Base-by-base conservation (phyloP, 2,888 invertebrate species). In the Drosophila tanythrix region DNA sequence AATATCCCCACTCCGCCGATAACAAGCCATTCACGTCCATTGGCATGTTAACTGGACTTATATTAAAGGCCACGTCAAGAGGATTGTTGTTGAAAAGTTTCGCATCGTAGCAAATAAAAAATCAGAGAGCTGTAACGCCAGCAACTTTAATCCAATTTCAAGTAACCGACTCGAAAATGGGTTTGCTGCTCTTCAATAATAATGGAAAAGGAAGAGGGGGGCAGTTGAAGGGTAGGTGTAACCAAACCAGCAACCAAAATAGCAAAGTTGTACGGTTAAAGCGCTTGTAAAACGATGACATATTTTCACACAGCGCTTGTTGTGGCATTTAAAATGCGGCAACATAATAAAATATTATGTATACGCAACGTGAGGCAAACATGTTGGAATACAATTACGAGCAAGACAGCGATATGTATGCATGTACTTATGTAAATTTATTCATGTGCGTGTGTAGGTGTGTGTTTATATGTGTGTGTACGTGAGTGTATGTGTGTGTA, bases 341-440 rank as follows among this genome's bases (percentile, higher is more conserved):
- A 46, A 55, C 70, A 82, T 89, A 79, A 84, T 87, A 72, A 87
- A 84, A 76, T 82, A 89, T 82, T 66, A 74, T 85, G 73, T 70
- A 82, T 87, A 83, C 87, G 82, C 73, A 51, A 78, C 57, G 50
- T 70, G 63, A 38, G 56, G 60, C 63, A 63, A 87, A 72, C 81
- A 87, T 82, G 85, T 74, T 74, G 80, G 62, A 84, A 84, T 74
- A 89, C 90, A 84, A 88, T 84, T 84, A 88, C 85, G 56, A 48
- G n/a, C 65, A 70, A 64, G 75, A 71, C 59, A 80, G 65, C 65
- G 65, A 63, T 65, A 35, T 46, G 40, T 43, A 33, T 38, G 46
- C 31, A 29, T 56, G 13, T 55, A 35, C 13, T 33, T 53, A 55
- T 55, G 55, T 55, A 36, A 36, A 27, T 55, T 25, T 25, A 27